Evolutionary conservation across 2,113 vertebrate genomes (phyloP), one percentile per base, ranked within the genome.

Genomic region (Anolis sagrei): DNA sequence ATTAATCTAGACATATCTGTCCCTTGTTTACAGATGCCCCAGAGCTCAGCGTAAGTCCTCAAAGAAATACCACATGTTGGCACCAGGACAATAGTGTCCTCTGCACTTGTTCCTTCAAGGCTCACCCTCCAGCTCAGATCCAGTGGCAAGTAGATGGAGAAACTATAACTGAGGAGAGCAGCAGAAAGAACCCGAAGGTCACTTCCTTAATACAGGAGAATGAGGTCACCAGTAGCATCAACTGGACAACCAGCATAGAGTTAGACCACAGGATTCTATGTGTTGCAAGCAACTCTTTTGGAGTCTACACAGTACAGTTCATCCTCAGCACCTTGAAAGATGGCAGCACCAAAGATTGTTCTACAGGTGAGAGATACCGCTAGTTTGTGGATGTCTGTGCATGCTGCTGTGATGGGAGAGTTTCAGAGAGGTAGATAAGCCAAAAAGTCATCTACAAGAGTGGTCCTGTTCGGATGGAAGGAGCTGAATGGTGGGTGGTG

Each of bases 131-230:
- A 0, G 68, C 66, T 18, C 32, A 1, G 29, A 78, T 87, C 7
- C 44, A 66, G 4, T 87, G 86, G 86, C 54, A 87, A 51, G 32
- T 79, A 25, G 76, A 74, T 9, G 76, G 86, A 49, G 39, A 68
- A 32, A 7, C 3, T 9, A 7, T 79, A 19, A 27, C 36, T 1
- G 75, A 58, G 49, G 7, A 77, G n/a, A 72, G 58, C n/a, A 32
- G 23, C n/a, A 36, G 21, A 2, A 1, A 4, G 39, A 19, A 27
- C 76, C 19, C 5, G 5, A 8, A 7, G 13, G 44, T 83, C 11
- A 49, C 76, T 64, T 6, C 44, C 0, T 51, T 4, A 7, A 4
- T 11, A 68, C 25, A 44, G 18, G 29, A 3, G n/a, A n/a, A 83
- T 7, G 68, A 66, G 19, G 54, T 39, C 1, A 25, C 48, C 76